Evolutionary conservation across 1,140 invertebrate species (phyloP), one percentile per base, ranked within the genome.

Genomic region (Rhagoletis zephyria): DNA sequence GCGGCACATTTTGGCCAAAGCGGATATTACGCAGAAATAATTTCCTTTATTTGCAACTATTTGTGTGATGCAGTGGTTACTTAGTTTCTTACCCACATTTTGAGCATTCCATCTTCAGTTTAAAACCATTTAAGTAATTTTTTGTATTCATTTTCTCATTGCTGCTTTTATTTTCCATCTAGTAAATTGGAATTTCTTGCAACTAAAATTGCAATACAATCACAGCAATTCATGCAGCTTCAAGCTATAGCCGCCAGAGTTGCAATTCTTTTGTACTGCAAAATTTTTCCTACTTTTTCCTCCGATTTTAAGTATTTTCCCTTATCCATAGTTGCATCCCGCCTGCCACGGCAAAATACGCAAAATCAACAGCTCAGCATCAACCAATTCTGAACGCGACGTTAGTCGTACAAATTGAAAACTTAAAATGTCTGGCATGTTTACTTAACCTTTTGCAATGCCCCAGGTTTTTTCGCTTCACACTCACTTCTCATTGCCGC

Each of bases 381-480:
- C 74, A 81, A 19, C 48, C 16, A 19, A 30, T 48, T 42, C 48
- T 56, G 51, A 16, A 45, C 74, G 56, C n/a, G 19, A 5, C 74
- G 48, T 16, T 48, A 81, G 48, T 56, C 56, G 48, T 10, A 81
- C 74, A 81, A 81, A 81, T 81, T 81, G 45, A 81, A 81, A 81
- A 81, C 51, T 30, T 81, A 81, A 81, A 81, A 81, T 59, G 45
- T 81, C 74, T 81, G 74, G 48, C 42, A 19, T 81, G n/a, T 42
- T 81, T 81, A 30, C 74, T 81, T 81, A 81, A 81, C 74, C 74
- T 81, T 30, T 56, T 30, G 74, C 48, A 81, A 59, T 56, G 51
- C 74, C 19, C n/a, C 42, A 81, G 48, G 74, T 56, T 9, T 48
- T 30, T 81, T 81, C 64, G 6, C n/a, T 67, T 40, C 19, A 12